phyloP scores from a whole-genome alignment of 2,888 invertebrate species.

The Anthophora plumipes region DNA sequence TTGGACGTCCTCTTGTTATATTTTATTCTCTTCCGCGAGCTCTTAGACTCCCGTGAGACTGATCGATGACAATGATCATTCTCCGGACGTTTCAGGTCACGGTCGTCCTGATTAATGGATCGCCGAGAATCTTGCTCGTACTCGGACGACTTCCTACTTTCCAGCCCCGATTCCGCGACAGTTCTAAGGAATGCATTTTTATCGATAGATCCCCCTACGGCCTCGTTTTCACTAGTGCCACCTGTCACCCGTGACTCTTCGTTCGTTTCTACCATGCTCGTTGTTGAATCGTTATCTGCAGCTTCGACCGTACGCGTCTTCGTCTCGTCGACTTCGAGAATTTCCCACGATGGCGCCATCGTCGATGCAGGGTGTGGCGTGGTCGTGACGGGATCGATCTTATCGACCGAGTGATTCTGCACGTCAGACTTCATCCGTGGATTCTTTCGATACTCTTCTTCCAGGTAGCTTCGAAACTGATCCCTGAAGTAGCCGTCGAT shows the following conservation, averaged over 20 bases:
- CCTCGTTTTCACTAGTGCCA: constrained; percentile 68
- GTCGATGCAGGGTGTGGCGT: constrained; percentile 25
- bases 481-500: constrained; percentile 91
- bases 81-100: constrained; percentile 23
- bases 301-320: constrained; percentile 34
- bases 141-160: constrained; percentile 49
- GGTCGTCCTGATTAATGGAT: constrained; percentile 38
- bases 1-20: neutral
- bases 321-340: constrained; percentile 16
- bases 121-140: constrained; percentile 30
- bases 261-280: constrained; percentile 7
- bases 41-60: constrained; percentile 8
- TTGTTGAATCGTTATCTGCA: constrained; percentile 35
- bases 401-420: constrained; percentile 26
- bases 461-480: constrained; percentile 88
- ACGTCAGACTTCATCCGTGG: constrained; percentile 79
- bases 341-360: constrained; percentile 18
- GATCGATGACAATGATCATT: constrained; percentile 28
- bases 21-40: constrained; percentile 15
- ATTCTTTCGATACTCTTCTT: constrained; percentile 84
- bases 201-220: constrained; percentile 46
- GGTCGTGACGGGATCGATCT: constrained; percentile 17
- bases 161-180: constrained; percentile 42
- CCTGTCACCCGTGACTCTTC: constrained; percentile 54
- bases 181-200: constrained; percentile 65